Conservation (phyloP, 2,113 vertebrate species). For the Plotosus lineatus region DNA sequence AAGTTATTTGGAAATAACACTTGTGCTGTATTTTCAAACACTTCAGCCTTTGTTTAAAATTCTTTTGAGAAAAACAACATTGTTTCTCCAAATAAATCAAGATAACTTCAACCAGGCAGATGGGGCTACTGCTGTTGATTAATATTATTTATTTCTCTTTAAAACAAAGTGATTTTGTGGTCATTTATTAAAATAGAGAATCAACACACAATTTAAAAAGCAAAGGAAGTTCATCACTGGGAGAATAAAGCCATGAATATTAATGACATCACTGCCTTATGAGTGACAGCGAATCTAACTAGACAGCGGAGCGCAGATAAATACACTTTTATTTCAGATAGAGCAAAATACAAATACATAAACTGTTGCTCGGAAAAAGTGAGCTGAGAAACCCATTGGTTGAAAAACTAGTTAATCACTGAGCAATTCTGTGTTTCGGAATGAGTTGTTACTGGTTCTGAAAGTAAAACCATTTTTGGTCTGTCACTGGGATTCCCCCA, state of each 20-base stretch:
- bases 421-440: neutral
- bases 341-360: neutral
- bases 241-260: neutral
- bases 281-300: neutral
- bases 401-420: too few relatives aligned
- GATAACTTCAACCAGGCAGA: neutral
- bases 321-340: neutral
- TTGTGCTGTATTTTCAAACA: neutral
- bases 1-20: conserved; percentile 32
- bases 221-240: neutral
- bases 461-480: neutral
- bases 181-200: conserved; percentile 19
- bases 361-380: neutral
- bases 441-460: neutral
- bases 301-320: neutral
- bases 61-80: conserved; percentile 3
- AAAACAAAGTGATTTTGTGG: conserved; percentile 12
- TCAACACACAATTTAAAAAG: neutral
- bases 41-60: conserved; percentile 37
- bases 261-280: neutral
- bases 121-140: conserved; percentile 6
- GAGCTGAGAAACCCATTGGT: too few relatives aligned
- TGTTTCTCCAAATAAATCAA: conserved; percentile 37
- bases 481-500: neutral
- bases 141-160: neutral